These are phyloP conservation scores for Temnopleurus reevesii DNA, from an alignment of 53 echinoderm and acorn worm species.

Conservation along the genomic window DNA sequence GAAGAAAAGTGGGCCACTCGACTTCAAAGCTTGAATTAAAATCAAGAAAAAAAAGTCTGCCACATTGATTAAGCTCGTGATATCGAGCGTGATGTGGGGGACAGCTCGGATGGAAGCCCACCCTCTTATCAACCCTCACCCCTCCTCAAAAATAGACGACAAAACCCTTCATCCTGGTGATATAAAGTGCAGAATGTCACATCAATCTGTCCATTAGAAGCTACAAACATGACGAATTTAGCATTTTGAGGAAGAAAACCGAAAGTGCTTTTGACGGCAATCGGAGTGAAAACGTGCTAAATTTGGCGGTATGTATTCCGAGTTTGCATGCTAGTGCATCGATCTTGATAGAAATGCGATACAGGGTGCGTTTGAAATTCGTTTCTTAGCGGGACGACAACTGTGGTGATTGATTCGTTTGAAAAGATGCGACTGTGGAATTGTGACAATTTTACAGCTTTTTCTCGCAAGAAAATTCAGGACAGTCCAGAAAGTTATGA, in stretches of 20 bases:
- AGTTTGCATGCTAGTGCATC: constrained; percentile 43
- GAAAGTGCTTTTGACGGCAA: constrained; percentile 49
- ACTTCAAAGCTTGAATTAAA: not conserved
- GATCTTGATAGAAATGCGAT: constrained; percentile 47
- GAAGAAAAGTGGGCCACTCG: constrained; percentile 3
- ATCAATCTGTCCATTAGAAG: constrained; percentile 53
- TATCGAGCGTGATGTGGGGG: not conserved
- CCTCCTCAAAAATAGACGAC: not conserved
- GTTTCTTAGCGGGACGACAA: constrained; percentile 33
- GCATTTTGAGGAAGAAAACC: constrained; percentile 23
- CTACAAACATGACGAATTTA: constrained; percentile 50
- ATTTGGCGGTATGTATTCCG: constrained; percentile 49
- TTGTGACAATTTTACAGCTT: constrained; percentile 21
- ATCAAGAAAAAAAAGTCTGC: constrained; percentile 13
- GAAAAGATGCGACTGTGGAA: constrained; percentile 17
- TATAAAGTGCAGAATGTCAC: constrained; percentile 49
- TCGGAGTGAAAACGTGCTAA: constrained; percentile 46
- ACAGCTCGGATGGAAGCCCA: not conserved
- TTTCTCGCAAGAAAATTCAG: not conserved
- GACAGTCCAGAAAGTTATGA: not conserved
- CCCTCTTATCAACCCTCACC: constrained; percentile 9
- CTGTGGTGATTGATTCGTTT: constrained; percentile 44
- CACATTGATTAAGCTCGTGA: constrained; percentile 35
- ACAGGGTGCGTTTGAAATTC: constrained; percentile 24
- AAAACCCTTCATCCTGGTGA: constrained; percentile 13